These are phyloP conservation scores for Hippasteria phrygiana DNA, from an alignment of 53 echinoderm and acorn worm species.

Conservation along the genomic window DNA sequence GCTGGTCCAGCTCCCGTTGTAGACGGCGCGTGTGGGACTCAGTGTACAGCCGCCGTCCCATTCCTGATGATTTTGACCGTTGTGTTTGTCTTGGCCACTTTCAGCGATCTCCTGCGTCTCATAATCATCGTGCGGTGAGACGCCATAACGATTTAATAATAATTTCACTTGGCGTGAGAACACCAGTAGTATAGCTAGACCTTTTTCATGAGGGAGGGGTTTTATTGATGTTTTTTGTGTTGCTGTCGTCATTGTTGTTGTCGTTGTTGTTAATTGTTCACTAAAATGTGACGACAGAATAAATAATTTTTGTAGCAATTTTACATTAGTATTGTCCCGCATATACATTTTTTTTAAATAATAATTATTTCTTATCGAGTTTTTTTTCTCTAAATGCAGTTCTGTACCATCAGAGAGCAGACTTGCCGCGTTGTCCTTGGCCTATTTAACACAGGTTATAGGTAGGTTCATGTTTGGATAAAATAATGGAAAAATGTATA, in stretches of 20 bases:
- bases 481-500: too few species aligned
- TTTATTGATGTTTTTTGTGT: too few species aligned
- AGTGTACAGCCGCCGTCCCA: not conserved
- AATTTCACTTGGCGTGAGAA: not conserved
- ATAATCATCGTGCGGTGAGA: slow-evolving; percentile 19
- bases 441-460: slow-evolving; percentile 26
- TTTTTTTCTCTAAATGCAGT: not conserved
- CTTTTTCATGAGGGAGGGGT: not conserved
- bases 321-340: not conserved
- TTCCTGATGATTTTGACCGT: slow-evolving; percentile 2
- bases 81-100: slow-evolving; percentile 27
- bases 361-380: not conserved
- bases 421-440: slow-evolving; percentile 11
- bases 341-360: not conserved
- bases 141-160: not conserved
- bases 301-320: not conserved
- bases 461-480: not conserved
- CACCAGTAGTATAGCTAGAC: not conserved
- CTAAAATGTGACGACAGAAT: too few species aligned
- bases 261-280: too few species aligned
- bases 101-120: slow-evolving; percentile 24
- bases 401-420: slow-evolving; percentile 4
- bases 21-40: slow-evolving; percentile 14
- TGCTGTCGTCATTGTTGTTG: too few species aligned
- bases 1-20: not conserved